phyloP scores from a whole-genome alignment of 2,113 vertebrate genomes.

The Ictalurus punctatus region DNA sequence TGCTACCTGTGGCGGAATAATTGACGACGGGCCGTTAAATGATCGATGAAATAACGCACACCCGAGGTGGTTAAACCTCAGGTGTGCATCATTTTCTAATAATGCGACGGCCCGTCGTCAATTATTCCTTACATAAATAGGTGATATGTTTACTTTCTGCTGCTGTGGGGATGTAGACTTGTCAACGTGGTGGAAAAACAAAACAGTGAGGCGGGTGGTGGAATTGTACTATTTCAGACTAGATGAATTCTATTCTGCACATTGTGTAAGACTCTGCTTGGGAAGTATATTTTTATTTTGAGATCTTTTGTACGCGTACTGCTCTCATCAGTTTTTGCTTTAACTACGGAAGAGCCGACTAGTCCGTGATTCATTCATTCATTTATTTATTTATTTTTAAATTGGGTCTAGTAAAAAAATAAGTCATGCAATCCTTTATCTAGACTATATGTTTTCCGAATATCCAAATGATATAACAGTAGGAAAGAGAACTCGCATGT shows the following conservation, averaged over 20 bases:
- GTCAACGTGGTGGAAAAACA: neutral
- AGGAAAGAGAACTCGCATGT: neutral
- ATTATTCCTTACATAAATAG: neutral
- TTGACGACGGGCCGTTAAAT: too few species aligned
- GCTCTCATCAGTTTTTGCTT: neutral
- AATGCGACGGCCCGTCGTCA: too few species aligned
- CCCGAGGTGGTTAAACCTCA: too few species aligned
- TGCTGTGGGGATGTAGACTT: neutral
- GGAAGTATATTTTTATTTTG: neutral
- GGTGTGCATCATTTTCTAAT: too few species aligned
- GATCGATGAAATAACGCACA: too few species aligned
- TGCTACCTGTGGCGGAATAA: too few species aligned
- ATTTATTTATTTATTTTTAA: too few species aligned
- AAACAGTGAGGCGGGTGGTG: neutral
- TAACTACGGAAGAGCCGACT: neutral
- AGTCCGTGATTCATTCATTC: too few species aligned
- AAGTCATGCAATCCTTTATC: neutral
- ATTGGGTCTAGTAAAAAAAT: neutral
- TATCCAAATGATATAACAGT: neutral
- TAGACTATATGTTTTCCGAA: neutral
- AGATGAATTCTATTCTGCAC: neutral
- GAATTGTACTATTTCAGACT: neutral
- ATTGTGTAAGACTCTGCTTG: neutral
- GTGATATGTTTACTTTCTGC: neutral
- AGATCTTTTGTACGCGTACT: neutral